Evolutionary conservation across 1,140 invertebrate species (phyloP).

Genomic region (Battus philenor): DNA sequence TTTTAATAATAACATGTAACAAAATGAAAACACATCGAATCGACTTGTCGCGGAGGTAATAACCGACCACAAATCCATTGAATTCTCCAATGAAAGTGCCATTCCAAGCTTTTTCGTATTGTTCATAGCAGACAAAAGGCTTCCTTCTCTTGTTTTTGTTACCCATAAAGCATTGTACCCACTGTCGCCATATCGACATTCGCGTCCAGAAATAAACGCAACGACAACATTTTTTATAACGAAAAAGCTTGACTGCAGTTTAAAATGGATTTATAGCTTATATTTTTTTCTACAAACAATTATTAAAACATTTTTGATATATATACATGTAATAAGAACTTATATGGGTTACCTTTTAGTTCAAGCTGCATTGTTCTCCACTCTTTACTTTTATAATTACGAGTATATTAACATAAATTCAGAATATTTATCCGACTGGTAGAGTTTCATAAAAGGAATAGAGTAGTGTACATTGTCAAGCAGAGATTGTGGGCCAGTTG

Average conservation of each 20-base stretch:
- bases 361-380: too few species aligned
- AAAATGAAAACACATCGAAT: constrained; percentile 5
- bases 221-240: constrained; percentile 11
- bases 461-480: too few species aligned
- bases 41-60: constrained; percentile 7
- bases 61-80: constrained; percentile 16
- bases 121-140: constrained; percentile 16
- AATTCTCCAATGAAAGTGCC: constrained; percentile 13
- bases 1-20: too few species aligned
- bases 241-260: constrained; percentile 5
- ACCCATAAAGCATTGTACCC: constrained; percentile 15
- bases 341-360: too few species aligned
- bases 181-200: constrained; percentile 15
- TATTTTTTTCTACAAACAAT: too few species aligned
- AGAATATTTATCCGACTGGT: too few species aligned
- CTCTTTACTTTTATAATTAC: too few species aligned
- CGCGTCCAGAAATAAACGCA: constrained; percentile 10
- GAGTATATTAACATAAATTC: too few species aligned
- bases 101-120: constrained; percentile 16
- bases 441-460: too few species aligned
- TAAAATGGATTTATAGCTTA: not conserved
- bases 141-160: constrained; percentile 16
- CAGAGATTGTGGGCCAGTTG: too few species aligned
- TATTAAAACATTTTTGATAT: too few species aligned
- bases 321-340: too few species aligned